Conservation (phyloP, 2,888 invertebrate genomes). For the Tetropium fuscum region DNA sequence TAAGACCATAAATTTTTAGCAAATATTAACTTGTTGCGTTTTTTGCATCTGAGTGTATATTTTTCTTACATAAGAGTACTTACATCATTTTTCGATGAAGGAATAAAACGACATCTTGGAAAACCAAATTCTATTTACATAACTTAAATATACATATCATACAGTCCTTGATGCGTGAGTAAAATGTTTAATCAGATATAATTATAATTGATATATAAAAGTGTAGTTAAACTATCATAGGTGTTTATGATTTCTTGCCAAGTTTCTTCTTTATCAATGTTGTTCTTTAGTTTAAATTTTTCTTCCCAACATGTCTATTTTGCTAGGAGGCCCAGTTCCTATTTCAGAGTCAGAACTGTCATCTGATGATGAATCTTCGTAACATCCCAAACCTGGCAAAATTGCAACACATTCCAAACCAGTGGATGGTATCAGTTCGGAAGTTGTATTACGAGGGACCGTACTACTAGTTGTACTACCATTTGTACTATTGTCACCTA, state of each 20-base stretch:
- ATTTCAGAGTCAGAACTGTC: conserved; percentile 74
- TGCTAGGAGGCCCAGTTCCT: conserved; percentile 37
- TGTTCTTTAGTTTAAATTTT: conserved; percentile 43
- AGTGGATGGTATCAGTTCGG: conserved; percentile 53
- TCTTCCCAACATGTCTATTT: conserved; percentile 52
- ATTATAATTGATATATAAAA: no score
- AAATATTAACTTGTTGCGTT: no score
- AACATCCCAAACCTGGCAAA: conserved; percentile 86
- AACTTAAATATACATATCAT: neutral
- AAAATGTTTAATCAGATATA: no score
- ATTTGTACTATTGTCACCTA: conserved; percentile 26
- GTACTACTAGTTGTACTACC: no score
- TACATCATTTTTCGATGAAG: no score
- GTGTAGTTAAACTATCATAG: neutral
- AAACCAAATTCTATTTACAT: conserved; percentile 1
- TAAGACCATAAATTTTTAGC: no score
- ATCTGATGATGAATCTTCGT: conserved; percentile 77
- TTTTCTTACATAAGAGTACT: no score
- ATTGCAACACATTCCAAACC: conserved; percentile 80
- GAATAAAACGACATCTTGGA: no score
- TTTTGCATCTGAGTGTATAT: no score
- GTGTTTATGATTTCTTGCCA: no score
- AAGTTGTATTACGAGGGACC: no score
- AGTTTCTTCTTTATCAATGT: no score
- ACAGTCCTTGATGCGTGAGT: neutral